A percentile compares a stretch with the other conserved stretches of the same genome.
These are phyloP conservation scores for Misgurnus mizolepis DNA, from an alignment of 2,113 vertebrate species.

Conservation along the genomic window DNA sequence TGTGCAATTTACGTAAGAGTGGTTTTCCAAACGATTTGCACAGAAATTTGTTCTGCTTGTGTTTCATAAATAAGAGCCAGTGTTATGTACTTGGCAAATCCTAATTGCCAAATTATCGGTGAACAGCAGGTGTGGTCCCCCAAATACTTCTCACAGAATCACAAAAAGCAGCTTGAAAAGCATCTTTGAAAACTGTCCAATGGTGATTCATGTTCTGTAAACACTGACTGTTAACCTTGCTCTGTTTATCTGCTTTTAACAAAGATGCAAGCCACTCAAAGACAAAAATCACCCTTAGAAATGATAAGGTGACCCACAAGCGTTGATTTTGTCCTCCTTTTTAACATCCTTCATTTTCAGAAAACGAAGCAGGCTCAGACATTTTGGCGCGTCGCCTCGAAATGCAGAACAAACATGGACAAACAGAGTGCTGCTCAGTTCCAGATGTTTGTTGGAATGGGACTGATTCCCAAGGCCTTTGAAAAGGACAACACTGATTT, in stretches of 20 bases:
- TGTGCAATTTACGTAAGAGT: too few relatives aligned
- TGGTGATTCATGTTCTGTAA: conserved; percentile 48
- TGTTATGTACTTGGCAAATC: background rate
- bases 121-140: conserved; percentile 22
- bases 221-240: background rate
- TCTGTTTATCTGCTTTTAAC: conserved; percentile 55
- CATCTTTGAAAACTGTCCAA: conserved; percentile 32
- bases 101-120: conserved; percentile 29
- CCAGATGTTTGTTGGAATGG: conserved; percentile 53
- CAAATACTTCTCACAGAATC: background rate
- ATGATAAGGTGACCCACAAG: conserved; percentile 42
- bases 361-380: conserved; percentile 45
- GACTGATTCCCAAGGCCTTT: conserved; percentile 29
- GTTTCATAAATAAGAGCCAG: too few relatives aligned
- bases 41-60: background rate
- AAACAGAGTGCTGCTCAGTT: conserved; percentile 51
- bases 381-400: conserved; percentile 48
- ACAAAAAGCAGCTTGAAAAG: conserved; percentile 5
- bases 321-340: conserved; percentile 53
- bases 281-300: conserved; percentile 17
- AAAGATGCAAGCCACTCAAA: conserved; percentile 9
- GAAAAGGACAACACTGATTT: conserved; percentile 43
- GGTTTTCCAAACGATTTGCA: background rate
- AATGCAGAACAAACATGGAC: conserved; percentile 56
- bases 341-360: conserved; percentile 52